Conservation (phyloP, 2,888 invertebrate genomes). For the Hedya salicella region DNA sequence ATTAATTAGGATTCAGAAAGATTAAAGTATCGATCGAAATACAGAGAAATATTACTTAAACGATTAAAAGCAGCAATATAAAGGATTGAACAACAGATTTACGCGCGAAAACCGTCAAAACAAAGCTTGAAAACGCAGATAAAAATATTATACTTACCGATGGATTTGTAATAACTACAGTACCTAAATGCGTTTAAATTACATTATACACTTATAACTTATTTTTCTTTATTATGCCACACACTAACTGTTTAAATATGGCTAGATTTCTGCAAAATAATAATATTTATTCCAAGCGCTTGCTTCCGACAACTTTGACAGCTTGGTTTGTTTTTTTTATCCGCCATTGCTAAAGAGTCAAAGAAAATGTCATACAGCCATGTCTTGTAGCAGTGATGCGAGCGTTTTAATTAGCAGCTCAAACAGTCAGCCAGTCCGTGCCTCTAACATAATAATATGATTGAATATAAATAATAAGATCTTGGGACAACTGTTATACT, state of each 20-base stretch:
- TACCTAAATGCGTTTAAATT: not conserved
- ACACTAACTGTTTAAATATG: slow-evolving; percentile 11
- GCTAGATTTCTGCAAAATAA: slow-evolving; percentile 30
- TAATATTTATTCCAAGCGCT: slow-evolving; percentile 38
- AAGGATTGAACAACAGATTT: slow-evolving; percentile 53
- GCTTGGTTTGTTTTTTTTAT: slow-evolving; percentile 32
- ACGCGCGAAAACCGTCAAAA: slow-evolving; percentile 60
- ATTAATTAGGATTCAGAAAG: slow-evolving; percentile 60
- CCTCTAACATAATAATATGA: too few species aligned
- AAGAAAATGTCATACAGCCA: slow-evolving; percentile 12
- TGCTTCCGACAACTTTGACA: slow-evolving; percentile 37
- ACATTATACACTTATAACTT: slow-evolving; percentile 16
- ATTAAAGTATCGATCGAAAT: slow-evolving; percentile 48
- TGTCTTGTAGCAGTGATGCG: not conserved
- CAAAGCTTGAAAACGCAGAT: slow-evolving; percentile 9
- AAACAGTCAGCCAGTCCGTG: too few species aligned
- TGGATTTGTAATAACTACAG: slow-evolving; percentile 17
- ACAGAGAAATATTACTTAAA: slow-evolving; percentile 32
- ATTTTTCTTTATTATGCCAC: slow-evolving; percentile 10
- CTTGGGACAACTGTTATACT: too few species aligned
- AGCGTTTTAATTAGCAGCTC: slow-evolving; percentile 20
- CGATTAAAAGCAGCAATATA: slow-evolving; percentile 49
- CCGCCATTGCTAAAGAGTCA: slow-evolving; percentile 4
- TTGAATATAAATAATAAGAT: too few species aligned
- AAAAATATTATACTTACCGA: slow-evolving; percentile 33